These are phyloP conservation scores for Drosophila prolongata DNA, from an alignment of 2,888 invertebrate species.

Conservation along the genomic window DNA sequence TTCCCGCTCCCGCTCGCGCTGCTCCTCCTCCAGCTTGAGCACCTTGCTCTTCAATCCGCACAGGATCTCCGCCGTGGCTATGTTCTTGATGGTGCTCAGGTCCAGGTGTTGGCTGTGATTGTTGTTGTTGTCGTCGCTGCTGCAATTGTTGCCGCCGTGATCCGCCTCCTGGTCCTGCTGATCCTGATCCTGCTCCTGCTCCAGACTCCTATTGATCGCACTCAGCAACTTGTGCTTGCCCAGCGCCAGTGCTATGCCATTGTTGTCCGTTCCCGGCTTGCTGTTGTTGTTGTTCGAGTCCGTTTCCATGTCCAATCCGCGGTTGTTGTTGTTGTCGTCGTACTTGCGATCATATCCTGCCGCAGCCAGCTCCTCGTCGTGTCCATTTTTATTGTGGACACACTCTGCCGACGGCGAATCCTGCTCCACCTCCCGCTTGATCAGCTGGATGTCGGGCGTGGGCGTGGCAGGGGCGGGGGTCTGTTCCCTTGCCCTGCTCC, in stretches of 20 bases:
- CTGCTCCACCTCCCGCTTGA: constrained; percentile 65
- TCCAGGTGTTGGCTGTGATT: constrained; percentile 75
- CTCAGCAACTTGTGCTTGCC: constrained; percentile 65
- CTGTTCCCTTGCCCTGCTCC: constrained; percentile 55
- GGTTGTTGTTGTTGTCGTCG: constrained; percentile 75
- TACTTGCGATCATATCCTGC: constrained; percentile 68
- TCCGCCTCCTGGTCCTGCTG: constrained; percentile 45
- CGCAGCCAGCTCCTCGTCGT: constrained; percentile 59
- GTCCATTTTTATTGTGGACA: constrained; percentile 47
- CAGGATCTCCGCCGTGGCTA: constrained; percentile 81
- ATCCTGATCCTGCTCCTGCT: constrained; percentile 44
- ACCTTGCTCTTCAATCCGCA: constrained; percentile 82
- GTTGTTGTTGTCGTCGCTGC: constrained; percentile 62
- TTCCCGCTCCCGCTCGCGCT: constrained; percentile 67
- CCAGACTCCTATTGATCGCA: constrained; percentile 63
- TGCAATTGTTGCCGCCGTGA: constrained; percentile 35
- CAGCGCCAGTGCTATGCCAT: constrained; percentile 62
- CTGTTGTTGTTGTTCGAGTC: constrained; percentile 77
- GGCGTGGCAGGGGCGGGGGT: constrained; percentile 25
- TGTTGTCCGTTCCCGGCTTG: constrained; percentile 27
- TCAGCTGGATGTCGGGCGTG: constrained; percentile 64
- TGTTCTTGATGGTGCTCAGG: constrained; percentile 80
- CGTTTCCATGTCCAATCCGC: constrained; percentile 67
- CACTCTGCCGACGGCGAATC: constrained; percentile 40
- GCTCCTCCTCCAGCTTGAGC: constrained; percentile 79